Conservation (phyloP, 2,888 invertebrate genomes). For the Esperia sulphurella region DNA sequence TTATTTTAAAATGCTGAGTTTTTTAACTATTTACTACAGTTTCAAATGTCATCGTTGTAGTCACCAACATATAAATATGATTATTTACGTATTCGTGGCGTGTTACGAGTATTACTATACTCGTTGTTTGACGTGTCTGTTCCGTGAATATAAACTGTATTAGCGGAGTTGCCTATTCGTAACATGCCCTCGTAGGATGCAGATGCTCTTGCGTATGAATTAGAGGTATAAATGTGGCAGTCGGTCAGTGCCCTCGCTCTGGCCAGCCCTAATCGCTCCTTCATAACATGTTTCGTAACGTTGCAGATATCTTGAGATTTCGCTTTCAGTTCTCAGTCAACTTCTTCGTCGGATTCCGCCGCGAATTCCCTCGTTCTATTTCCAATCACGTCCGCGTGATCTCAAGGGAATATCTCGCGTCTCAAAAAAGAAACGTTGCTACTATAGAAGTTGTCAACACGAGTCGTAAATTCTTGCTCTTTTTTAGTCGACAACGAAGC, state of each 20-base stretch:
- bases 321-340: slow-evolving; percentile 54
- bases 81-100: slow-evolving; percentile 62
- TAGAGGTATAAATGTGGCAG: slow-evolving; percentile 73
- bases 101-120: slow-evolving; percentile 39
- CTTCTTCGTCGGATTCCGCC: slow-evolving; percentile 39
- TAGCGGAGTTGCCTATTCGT: slow-evolving; percentile 41
- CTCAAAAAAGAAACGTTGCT: slow-evolving; percentile 35
- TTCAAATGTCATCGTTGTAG: slow-evolving; percentile 61
- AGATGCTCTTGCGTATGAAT: slow-evolving; percentile 69
- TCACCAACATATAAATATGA: slow-evolving; percentile 62
- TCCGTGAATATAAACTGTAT: slow-evolving; percentile 63
- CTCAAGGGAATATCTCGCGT: slow-evolving; percentile 26
- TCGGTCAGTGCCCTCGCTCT: slow-evolving; percentile 71
- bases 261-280: slow-evolving; percentile 63
- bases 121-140: slow-evolving; percentile 38
- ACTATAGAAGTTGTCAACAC: slow-evolving; percentile 45
- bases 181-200: slow-evolving; percentile 49
- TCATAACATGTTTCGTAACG: slow-evolving; percentile 60
- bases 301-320: slow-evolving; percentile 55
- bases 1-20: slow-evolving; percentile 50
- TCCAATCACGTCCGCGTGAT: slow-evolving; percentile 37
- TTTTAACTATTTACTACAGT: slow-evolving; percentile 48
- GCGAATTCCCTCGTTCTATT: slow-evolving; percentile 41
- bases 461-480: slow-evolving; percentile 41
- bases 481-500: slow-evolving; percentile 33